Conservation (phyloP, 2,797 vertebrate species). For the Pantherophis vulpinus region DNA sequence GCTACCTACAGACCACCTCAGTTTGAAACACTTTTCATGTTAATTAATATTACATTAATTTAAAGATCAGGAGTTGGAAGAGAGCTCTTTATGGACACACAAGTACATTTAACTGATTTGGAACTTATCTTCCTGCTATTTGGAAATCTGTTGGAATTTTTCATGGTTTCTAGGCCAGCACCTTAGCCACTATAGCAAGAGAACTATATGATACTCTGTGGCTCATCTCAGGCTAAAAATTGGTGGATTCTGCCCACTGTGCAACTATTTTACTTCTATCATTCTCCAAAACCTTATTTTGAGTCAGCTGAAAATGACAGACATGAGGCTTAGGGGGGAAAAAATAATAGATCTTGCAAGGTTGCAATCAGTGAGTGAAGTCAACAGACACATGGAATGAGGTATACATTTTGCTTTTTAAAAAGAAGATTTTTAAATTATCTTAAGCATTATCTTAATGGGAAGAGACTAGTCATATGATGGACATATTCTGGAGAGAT, state of each 20-base stretch:
- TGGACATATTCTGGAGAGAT: slow-evolving; percentile 44
- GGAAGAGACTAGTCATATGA: slow-evolving; percentile 35
- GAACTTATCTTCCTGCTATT: background rate
- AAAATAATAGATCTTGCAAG: background rate
- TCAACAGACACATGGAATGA: background rate
- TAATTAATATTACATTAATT: background rate
- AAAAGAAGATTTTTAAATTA: background rate
- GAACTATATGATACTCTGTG: background rate
- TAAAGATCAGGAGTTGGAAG: background rate
- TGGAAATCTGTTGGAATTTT: background rate
- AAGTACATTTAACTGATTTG: background rate
- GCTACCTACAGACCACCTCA: background rate
- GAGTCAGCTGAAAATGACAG: background rate
- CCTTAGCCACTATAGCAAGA: background rate
- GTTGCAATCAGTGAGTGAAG: background rate
- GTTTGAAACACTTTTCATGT: background rate
- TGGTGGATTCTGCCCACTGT: too few relatives aligned
- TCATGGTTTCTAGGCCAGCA: background rate
- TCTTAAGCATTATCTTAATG: background rate
- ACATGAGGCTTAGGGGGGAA: background rate
- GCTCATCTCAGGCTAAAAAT: background rate
- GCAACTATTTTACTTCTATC: background rate
- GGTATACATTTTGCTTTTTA: background rate
- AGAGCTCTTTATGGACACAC: background rate
- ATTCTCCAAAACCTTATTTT: background rate